phyloP scores from a whole-genome alignment of 2,113 vertebrate genomes.

The Ptychochromis oligacanthus region DNA sequence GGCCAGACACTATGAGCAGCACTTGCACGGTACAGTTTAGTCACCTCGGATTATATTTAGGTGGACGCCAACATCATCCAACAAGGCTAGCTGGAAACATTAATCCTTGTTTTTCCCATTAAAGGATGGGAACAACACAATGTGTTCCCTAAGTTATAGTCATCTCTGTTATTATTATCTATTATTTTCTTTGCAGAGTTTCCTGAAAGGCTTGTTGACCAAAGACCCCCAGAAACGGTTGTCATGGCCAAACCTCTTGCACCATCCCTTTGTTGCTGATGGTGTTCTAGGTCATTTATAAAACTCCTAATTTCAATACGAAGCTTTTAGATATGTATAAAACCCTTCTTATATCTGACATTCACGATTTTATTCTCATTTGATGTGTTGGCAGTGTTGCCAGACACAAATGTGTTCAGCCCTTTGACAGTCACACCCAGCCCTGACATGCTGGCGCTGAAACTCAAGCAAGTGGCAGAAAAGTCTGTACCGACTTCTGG shows the following conservation, averaged over 20 bases:
- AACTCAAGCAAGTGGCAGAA: slow-evolving; percentile 83
- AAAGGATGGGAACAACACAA: not conserved
- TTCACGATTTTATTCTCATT: not conserved
- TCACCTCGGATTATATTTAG: not conserved
- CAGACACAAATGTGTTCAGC: slow-evolving; percentile 76
- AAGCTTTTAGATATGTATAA: not conserved
- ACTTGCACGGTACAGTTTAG: slow-evolving; percentile 84
- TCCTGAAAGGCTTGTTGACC: slow-evolving; percentile 92
- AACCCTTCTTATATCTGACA: not conserved
- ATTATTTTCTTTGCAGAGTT: slow-evolving; percentile 81
- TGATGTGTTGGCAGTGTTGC: slow-evolving; percentile 77
- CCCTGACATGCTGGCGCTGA: slow-evolving; percentile 85
- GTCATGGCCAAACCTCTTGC: slow-evolving; percentile 91
- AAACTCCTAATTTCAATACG: not conserved
- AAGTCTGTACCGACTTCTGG: slow-evolving; percentile 72
- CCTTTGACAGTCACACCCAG: slow-evolving; percentile 87
- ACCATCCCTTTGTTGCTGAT: slow-evolving; percentile 93
- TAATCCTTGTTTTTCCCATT: not conserved
- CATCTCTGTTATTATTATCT: slow-evolving; percentile 3
- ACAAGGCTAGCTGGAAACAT: not conserved
- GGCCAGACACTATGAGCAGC: slow-evolving; percentile 87
- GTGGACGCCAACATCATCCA: not conserved
- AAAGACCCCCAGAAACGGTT: slow-evolving; percentile 91
- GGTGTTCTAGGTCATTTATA: slow-evolving; percentile 84
- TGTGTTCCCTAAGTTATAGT: not conserved